phyloP scores from a whole-genome alignment of 1,140 invertebrate species.

The Calephelis nemesis region DNA sequence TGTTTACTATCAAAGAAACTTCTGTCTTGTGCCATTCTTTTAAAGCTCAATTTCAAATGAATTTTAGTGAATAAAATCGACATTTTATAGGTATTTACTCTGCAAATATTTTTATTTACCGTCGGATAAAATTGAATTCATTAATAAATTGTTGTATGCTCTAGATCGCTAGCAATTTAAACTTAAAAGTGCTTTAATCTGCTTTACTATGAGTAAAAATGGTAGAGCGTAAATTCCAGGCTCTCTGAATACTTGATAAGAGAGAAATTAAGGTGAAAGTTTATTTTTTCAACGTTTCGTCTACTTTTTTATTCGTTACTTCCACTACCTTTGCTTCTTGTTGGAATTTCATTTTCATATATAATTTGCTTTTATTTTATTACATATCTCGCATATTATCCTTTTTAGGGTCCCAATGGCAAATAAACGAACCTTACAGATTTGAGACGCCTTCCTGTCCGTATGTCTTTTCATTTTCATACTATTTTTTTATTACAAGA shows the following conservation, averaged over 20 bases:
- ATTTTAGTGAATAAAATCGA: constrained; percentile 26
- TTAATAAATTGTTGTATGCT: constrained; percentile 29
- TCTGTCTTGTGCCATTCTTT: background rate
- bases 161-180: constrained; percentile 26
- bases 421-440: too few species aligned
- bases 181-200: constrained; percentile 29
- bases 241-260: constrained; percentile 10
- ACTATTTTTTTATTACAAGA: too few species aligned
- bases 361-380: too few species aligned
- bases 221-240: constrained; percentile 1
- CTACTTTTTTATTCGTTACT: too few species aligned
- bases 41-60: constrained; percentile 18
- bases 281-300: background rate
- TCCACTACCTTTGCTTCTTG: too few species aligned
- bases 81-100: constrained; percentile 32
- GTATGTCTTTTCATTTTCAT: too few species aligned
- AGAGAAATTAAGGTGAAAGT: constrained; percentile 1
- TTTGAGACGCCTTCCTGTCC: too few species aligned
- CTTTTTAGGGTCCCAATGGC: too few species aligned
- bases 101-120: constrained; percentile 36
- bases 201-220: constrained; percentile 11
- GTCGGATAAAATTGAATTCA: constrained; percentile 33
- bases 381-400: too few species aligned
- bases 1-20: background rate
- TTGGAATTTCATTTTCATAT: too few species aligned